phyloP scores from a whole-genome alignment of 2,888 invertebrate genomes.

The Chelonus formosanus region DNA sequence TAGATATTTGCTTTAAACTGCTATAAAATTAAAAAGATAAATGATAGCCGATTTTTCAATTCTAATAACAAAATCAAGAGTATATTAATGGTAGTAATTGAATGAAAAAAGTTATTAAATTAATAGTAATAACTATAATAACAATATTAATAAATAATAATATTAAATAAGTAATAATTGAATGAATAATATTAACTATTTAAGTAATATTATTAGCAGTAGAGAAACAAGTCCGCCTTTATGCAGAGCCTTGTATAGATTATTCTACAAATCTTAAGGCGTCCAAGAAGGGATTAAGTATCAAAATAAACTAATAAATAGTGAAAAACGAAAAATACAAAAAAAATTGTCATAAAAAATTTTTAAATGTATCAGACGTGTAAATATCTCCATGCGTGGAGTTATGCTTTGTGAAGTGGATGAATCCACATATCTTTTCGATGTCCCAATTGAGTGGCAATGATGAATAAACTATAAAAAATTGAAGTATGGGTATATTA shows the following conservation, averaged over 20 bases:
- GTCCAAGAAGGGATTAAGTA: too few relatives aligned
- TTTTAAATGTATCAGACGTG: slow-evolving; percentile 30
- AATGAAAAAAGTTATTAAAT: too few relatives aligned
- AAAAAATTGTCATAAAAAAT: too few relatives aligned
- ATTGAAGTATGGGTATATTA: slow-evolving; percentile 26
- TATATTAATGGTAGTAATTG: too few relatives aligned
- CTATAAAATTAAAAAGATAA: slow-evolving; percentile 8
- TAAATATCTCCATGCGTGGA: slow-evolving; percentile 44
- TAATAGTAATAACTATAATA: too few relatives aligned
- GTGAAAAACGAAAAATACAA: too few relatives aligned
- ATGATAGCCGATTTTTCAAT: too few relatives aligned
- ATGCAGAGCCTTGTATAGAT: slow-evolving; percentile 29
- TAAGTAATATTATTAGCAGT: background rate
- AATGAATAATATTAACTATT: too few relatives aligned
- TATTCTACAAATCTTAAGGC: background rate
- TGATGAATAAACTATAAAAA: slow-evolving; percentile 12
- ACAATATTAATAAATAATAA: slow-evolving; percentile 16
- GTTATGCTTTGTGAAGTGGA: slow-evolving; percentile 36
- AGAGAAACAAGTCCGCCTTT: slow-evolving; percentile 10
- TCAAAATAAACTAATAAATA: too few relatives aligned
- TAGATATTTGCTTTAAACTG: slow-evolving; percentile 46
- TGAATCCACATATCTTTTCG: slow-evolving; percentile 32
- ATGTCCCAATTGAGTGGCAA: slow-evolving; percentile 19
- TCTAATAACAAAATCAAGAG: too few relatives aligned
- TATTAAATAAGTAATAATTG: slow-evolving; percentile 29